Conservation (phyloP, 2,888 invertebrate genomes). For the Drosophila peninsularis region DNA sequence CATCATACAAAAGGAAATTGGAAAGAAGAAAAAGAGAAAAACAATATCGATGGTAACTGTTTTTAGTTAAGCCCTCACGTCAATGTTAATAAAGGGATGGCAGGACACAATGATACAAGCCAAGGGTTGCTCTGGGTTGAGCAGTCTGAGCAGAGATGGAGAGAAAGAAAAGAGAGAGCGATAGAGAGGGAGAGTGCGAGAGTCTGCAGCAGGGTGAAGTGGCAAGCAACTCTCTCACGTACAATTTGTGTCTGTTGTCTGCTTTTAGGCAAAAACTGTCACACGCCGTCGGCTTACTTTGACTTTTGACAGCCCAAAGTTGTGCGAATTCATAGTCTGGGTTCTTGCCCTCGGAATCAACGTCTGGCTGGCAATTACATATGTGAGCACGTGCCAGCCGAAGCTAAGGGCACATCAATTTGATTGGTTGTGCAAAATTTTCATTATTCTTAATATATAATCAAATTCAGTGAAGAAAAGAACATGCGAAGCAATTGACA, state of each 20-base stretch:
- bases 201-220: constrained; percentile 2
- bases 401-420: constrained; percentile 34
- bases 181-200: background rate
- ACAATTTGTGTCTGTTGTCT: constrained; percentile 43
- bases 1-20: constrained; percentile 8
- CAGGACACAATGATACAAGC: constrained; percentile 9
- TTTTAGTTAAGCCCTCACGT: constrained; percentile 56
- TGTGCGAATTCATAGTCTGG: constrained; percentile 65
- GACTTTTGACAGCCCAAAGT: constrained; percentile 75
- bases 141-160: background rate
- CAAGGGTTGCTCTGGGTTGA: constrained; percentile 36
- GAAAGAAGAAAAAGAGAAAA: constrained; percentile 10
- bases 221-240: constrained; percentile 37
- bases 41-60: constrained; percentile 67
- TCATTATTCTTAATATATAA: constrained; percentile 50
- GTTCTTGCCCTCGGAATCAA: constrained; percentile 16
- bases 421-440: constrained; percentile 54
- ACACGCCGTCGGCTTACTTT: constrained; percentile 69
- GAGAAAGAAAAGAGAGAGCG: too few relatives aligned
- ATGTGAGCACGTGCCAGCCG: constrained; percentile 66
- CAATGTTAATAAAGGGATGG: constrained; percentile 68
- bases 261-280: constrained; percentile 57
- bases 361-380: constrained; percentile 31
- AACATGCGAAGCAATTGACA: constrained; percentile 22
- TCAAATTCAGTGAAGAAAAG: constrained; percentile 39